Conservation (phyloP, 2,113 vertebrate species). For the Melanotaenia duboulayi region DNA sequence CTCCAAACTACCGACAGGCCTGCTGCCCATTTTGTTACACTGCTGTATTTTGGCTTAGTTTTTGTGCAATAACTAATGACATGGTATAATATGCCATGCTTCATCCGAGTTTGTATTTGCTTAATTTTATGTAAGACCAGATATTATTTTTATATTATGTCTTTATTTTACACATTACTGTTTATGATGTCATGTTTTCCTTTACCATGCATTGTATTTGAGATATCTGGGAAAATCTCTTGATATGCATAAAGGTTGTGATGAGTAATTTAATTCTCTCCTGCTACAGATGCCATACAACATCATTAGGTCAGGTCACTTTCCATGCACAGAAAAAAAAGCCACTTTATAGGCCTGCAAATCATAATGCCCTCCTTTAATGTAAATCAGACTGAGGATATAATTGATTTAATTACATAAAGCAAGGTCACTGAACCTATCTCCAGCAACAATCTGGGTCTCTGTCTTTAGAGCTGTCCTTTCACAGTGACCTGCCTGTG, state of each 20-base stretch:
- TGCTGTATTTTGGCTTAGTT: no score
- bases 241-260: not conserved
- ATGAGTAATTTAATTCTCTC: not conserved
- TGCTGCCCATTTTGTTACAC: no score
- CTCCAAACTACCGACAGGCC: no score
- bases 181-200: not conserved
- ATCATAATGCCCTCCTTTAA: not conserved
- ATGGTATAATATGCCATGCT: no score
- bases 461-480: slow-evolving; percentile 1
- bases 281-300: not conserved
- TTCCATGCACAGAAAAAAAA: not conserved
- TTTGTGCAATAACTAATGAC: no score
- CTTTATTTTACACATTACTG: not conserved
- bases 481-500: slow-evolving; percentile 2
- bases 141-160: no score
- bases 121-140: no score
- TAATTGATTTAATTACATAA: slow-evolving; percentile 7
- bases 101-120: no score
- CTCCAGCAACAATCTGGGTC: not conserved
- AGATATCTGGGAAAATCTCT: not conserved
- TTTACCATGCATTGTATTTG: not conserved
- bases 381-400: slow-evolving; percentile 14
- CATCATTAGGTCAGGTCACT: not conserved
- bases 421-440: slow-evolving; percentile 9
- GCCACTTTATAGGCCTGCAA: not conserved